A percentile compares a stretch with the other conserved stretches of the same genome.
Evolutionary conservation across 1,140 invertebrate species (phyloP).

Genomic region (Asbolus verrucosus): DNA sequence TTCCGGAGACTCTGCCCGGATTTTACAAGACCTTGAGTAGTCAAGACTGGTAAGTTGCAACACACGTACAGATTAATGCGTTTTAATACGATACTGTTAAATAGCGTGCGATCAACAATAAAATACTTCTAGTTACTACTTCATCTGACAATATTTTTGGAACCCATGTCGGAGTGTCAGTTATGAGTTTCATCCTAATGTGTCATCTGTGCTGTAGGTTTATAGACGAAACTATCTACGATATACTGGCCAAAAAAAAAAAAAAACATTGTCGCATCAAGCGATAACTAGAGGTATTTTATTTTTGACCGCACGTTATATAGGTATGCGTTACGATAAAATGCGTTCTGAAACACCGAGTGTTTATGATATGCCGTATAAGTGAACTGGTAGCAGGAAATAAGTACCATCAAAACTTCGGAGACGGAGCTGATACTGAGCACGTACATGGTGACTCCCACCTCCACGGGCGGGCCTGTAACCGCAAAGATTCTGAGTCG

Average conservation of each 20-base stretch:
- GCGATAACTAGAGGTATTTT: no score
- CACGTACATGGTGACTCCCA: slow-evolving; percentile 98
- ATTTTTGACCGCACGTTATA: no score
- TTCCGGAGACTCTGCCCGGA: slow-evolving; percentile 46
- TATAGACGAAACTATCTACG: no score
- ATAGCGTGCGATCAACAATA: no score
- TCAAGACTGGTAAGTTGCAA: slow-evolving; percentile 44
- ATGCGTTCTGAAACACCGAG: slow-evolving; percentile 28
- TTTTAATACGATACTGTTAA: slow-evolving; percentile 11
- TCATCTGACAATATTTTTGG: no score
- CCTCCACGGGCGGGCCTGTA: slow-evolving; percentile 93
- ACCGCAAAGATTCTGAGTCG: slow-evolving; percentile 40
- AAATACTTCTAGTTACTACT: no score
- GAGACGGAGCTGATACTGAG: slow-evolving; percentile 98
- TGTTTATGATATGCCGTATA: slow-evolving; percentile 33
- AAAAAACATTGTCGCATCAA: no score
- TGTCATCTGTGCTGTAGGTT: no score
- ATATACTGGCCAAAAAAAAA: no score
- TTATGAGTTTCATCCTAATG: no score
- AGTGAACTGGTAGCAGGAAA: slow-evolving; percentile 13
- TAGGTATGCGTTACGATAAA: slow-evolving; percentile 21
- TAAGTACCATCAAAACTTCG: slow-evolving; percentile 95
- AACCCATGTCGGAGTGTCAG: no score
- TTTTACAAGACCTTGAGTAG: slow-evolving; percentile 47
- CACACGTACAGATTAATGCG: slow-evolving; percentile 41